A percentile compares a stretch with the other conserved stretches of the same genome.
Evolutionary conservation across 2,797 vertebrate genomes (phyloP).

Genomic region (Gymnothorax javanicus): DNA sequence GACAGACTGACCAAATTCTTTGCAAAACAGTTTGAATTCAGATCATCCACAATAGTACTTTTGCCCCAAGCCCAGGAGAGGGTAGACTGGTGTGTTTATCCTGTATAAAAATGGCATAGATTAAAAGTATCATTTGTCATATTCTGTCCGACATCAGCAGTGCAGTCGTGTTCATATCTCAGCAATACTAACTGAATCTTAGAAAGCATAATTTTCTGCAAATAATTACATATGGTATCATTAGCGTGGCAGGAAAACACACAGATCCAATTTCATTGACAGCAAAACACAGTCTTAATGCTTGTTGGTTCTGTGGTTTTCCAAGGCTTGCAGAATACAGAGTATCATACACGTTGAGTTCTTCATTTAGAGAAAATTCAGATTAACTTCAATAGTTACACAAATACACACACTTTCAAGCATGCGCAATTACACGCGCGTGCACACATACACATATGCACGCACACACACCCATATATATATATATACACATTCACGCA

Average conservation of each 20-base stretch:
- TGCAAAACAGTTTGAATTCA: background rate
- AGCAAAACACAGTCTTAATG: background rate
- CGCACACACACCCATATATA: background rate
- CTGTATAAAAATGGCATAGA: background rate
- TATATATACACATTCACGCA: background rate
- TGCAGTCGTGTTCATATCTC: background rate
- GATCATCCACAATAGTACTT: background rate
- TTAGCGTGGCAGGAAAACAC: background rate
- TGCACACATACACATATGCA: background rate
- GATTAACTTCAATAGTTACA: background rate
- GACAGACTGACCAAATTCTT: background rate
- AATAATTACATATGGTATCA: background rate
- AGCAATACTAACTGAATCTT: background rate
- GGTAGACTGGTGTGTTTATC: background rate
- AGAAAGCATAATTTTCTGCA: background rate
- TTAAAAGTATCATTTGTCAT: background rate
- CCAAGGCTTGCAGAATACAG: background rate
- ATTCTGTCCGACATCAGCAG: background rate
- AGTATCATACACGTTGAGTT: background rate
- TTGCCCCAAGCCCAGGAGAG: background rate
- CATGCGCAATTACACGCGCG: no score
- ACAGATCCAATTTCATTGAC: background rate
- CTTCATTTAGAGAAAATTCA: background rate
- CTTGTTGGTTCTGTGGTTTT: background rate
- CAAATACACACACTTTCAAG: background rate